These are phyloP conservation scores for Fragariocoptes setiger DNA, from an alignment of 1,140 invertebrate genomes.

Conservation along the genomic window DNA sequence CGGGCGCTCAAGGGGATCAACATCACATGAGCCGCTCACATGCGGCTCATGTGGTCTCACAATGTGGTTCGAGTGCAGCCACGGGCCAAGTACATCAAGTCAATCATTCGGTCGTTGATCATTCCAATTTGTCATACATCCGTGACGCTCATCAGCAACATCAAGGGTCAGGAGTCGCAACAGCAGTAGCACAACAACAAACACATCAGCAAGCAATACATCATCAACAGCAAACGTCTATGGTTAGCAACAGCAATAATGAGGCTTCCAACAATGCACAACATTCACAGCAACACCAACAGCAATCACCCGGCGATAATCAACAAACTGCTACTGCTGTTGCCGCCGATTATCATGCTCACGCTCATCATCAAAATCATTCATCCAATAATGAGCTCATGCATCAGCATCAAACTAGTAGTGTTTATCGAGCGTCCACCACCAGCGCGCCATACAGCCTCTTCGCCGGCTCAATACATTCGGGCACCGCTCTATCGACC, in stretches of 20 bases:
- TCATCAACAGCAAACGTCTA: background rate
- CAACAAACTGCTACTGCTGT: no score
- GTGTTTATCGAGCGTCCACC: conserved; percentile 5
- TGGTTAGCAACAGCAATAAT: background rate
- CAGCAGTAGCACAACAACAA: background rate
- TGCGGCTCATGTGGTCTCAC: background rate
- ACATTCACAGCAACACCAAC: background rate
- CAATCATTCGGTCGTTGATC: background rate
- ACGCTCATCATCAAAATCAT: background rate
- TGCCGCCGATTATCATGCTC: background rate
- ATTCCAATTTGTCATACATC: background rate
- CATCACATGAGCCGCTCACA: background rate
- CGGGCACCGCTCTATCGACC: background rate
- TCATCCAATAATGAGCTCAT: background rate
- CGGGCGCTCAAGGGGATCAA: background rate
- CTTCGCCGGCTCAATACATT: background rate
- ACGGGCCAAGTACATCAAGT: background rate
- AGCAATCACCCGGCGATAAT: no score
- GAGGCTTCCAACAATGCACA: background rate
- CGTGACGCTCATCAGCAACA: background rate
- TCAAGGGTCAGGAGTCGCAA: background rate
- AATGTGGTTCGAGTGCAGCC: background rate
- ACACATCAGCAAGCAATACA: background rate
- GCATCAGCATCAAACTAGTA: background rate
- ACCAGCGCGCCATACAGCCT: conserved; percentile 3